Evolutionary conservation across 1,140 invertebrate genomes (phyloP).

Genomic region (Vollenhovia emeryi): DNA sequence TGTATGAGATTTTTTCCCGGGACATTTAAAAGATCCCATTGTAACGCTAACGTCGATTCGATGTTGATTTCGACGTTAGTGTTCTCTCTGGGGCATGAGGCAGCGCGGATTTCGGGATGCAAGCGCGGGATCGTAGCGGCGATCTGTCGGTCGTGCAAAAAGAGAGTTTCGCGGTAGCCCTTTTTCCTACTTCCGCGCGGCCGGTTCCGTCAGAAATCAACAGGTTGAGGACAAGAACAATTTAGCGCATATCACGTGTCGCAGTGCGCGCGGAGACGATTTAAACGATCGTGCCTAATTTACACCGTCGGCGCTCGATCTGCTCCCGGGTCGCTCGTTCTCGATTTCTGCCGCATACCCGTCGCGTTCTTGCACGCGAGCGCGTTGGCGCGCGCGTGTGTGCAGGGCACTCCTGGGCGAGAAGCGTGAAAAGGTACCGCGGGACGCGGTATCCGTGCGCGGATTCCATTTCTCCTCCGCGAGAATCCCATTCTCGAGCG

Average conservation of each 20-base stretch:
- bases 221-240: constrained; percentile 54
- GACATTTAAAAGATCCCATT: too few species aligned
- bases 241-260: constrained; percentile 27
- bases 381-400: not conserved
- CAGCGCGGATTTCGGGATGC: not conserved
- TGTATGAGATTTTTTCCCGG: too few species aligned
- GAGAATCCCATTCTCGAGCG: not conserved
- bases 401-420: not conserved
- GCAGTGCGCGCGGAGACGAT: constrained; percentile 44
- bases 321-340: constrained; percentile 15
- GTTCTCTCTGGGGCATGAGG: too few species aligned
- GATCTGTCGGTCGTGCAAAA: not conserved
- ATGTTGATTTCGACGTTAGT: too few species aligned
- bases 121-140: constrained; percentile 5
- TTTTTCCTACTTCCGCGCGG: not conserved
- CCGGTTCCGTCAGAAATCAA: constrained; percentile 37
- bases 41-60: too few species aligned
- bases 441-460: not conserved
- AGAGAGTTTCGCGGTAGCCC: not conserved
- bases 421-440: not conserved
- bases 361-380: constrained; percentile 47
- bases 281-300: constrained; percentile 52
- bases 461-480: not conserved
- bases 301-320: constrained; percentile 25
- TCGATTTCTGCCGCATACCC: constrained; percentile 46